A percentile compares a stretch with the other conserved stretches of the same genome.
These are phyloP conservation scores for Drosophila tripunctata DNA, from an alignment of 2,888 invertebrate genomes.

Conservation along the genomic window DNA sequence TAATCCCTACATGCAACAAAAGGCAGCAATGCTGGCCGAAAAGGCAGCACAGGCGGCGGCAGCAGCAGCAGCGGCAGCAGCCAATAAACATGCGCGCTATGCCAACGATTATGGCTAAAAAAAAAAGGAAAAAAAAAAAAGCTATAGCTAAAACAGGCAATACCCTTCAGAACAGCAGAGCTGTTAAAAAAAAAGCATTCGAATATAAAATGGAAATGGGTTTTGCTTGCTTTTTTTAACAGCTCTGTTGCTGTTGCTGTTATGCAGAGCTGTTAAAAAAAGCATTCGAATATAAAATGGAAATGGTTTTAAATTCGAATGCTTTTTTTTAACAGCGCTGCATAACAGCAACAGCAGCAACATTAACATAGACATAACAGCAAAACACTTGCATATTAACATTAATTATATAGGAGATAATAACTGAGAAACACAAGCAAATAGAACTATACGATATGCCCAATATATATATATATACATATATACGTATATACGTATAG, in stretches of 20 bases:
- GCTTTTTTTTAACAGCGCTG: too few relatives aligned
- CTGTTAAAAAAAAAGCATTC: too few relatives aligned
- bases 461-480: slow-evolving; percentile 33
- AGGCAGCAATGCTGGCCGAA: slow-evolving; percentile 70
- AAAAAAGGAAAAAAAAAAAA: not conserved
- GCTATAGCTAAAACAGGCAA: too few relatives aligned
- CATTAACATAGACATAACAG: slow-evolving; percentile 4
- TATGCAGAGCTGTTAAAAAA: too few relatives aligned
- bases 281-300: too few relatives aligned
- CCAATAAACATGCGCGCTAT: slow-evolving; percentile 57
- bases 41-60: slow-evolving; percentile 70
- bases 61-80: slow-evolving; percentile 53
- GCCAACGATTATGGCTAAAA: slow-evolving; percentile 66
- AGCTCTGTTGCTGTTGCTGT: too few relatives aligned
- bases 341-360: not conserved
- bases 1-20: slow-evolving; percentile 74
- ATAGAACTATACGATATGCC: slow-evolving; percentile 30
- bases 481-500: slow-evolving; percentile 51
- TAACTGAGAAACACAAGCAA: slow-evolving; percentile 18
- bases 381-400: slow-evolving; percentile 59
- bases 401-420: slow-evolving; percentile 24
- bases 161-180: too few relatives aligned
- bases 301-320: too few relatives aligned
- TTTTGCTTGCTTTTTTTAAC: too few relatives aligned
- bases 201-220: too few relatives aligned